Percentiles rank a stretch among this genome's conserved stretches.
phyloP scores from a whole-genome alignment of 2,113 vertebrate genomes.

The Seriola rivoliana region DNA sequence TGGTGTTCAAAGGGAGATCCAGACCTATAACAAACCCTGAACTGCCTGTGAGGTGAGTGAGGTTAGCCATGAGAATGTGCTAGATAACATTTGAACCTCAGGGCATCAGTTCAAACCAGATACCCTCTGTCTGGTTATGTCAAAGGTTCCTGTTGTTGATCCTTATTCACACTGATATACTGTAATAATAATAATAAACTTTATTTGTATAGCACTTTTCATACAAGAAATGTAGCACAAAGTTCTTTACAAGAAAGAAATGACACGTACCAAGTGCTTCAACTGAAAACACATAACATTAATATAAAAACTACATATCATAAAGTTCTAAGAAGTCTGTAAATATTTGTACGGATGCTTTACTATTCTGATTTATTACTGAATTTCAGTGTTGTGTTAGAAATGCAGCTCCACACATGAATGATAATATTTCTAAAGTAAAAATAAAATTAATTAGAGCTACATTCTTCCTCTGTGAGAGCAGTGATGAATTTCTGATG shows the following conservation, averaged over 20 bases:
- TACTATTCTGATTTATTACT: not conserved
- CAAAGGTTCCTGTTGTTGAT: slow-evolving; percentile 6
- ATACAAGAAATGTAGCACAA: too few species aligned
- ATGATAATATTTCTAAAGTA: not conserved
- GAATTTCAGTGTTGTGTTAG: not conserved
- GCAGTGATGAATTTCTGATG: not conserved
- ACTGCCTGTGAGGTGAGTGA: not conserved
- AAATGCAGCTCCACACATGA: not conserved
- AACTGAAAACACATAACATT: too few species aligned
- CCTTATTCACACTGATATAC: not conserved
- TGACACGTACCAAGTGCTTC: too few species aligned
- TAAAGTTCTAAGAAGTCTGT: not conserved
- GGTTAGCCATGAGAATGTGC: not conserved
- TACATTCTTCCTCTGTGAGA: not conserved
- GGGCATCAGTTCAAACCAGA: slow-evolving; percentile 6
- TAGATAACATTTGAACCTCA: slow-evolving; percentile 5
- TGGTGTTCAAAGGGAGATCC: not conserved
- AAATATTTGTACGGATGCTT: not conserved
- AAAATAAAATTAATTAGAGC: not conserved
- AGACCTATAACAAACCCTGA: not conserved
- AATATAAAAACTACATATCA: too few species aligned
- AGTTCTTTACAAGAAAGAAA: too few species aligned
- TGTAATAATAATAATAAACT: not conserved
- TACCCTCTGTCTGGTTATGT: not conserved
- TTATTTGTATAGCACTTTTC: too few species aligned